Evolutionary conservation across 2,113 vertebrate species (phyloP), one percentile per base, ranked within the genome.

Genomic region (Marmota monax): DNA sequence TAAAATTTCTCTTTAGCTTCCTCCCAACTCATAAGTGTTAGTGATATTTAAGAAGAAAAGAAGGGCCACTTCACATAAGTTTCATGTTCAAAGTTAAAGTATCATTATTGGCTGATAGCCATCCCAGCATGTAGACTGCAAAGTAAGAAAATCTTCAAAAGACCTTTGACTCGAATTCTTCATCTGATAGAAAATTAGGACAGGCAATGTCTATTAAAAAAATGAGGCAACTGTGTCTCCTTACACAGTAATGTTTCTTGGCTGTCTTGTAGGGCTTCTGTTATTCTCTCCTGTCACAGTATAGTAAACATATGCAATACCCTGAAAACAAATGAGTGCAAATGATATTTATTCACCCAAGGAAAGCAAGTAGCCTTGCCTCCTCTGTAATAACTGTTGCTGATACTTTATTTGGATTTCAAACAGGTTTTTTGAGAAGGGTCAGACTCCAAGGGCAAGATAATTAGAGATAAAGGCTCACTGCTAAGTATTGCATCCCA

Each of bases 371-470:
- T 97, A 98, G 96, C 94, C 95, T 89, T 96, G 84, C 90, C 67
- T 97, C 74, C 90, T 96, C 92, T 98, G 78, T 96, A 97, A 97
- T 96, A 97, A 98, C 88, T 98, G 90, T 96, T 98, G 95, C 97
- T 98, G 97, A 97, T 97, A 97, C 91, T 97, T 98, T 90, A 97
- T 98, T 98, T 98, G 97, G 97, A 97, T 93, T 98, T 98, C 95
- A 97, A 98, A 98, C 89, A 98, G 12, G 90, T 98, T 89, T 89
- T 94, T 98, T 96, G 97, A 97, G 95, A 96, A 92, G 95, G 96
- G 95, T 98, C 95, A 97, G 94, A 95, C 90, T 16, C 18, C 88
- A 85, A 96, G 87, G 76, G 45, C 69, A 98, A 98, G 96, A 98
- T 97, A 97, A 98, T 56, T 95, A 96, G 92, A 98, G 95, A 98